A percentile compares a stretch with the other conserved stretches of the same genome.
phyloP scores from a whole-genome alignment of 2,888 invertebrate species.

The Trachelus tabidus region DNA sequence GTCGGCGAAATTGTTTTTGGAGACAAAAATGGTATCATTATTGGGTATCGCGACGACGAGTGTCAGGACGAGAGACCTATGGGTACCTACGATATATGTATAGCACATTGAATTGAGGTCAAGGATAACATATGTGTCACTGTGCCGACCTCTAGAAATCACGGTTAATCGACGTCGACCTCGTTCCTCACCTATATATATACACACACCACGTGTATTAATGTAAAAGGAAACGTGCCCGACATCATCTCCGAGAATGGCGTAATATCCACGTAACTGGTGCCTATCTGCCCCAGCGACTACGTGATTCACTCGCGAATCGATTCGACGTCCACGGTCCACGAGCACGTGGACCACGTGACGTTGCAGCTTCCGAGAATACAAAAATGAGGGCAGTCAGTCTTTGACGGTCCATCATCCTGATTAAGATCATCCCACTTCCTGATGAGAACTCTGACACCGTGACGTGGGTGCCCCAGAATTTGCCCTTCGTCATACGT shows the following conservation, averaged over 20 bases:
- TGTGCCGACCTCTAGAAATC: neutral
- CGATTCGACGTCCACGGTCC: neutral
- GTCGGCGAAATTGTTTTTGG: neutral
- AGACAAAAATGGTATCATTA: rapidly evolving
- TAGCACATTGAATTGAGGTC: neutral
- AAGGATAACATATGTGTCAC: neutral
- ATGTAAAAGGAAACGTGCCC: neutral
- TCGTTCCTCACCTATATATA: neutral
- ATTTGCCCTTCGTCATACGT: neutral
- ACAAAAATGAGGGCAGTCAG: neutral
- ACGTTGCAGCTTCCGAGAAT: neutral
- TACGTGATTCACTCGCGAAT: neutral
- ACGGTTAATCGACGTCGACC: neutral
- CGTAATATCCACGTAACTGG: neutral
- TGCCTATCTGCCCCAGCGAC: neutral
- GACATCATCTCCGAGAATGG: neutral
- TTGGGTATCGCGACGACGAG: neutral
- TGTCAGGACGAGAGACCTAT: neutral
- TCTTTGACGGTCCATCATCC: neutral
- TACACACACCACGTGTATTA: neutral
- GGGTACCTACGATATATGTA: neutral
- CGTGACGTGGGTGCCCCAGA: neutral
- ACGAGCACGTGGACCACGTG: neutral
- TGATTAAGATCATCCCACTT: neutral
- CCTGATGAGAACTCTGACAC: neutral